These are phyloP conservation scores for Lacerta agilis DNA, from an alignment of 2,797 vertebrate species.

Conservation along the genomic window DNA sequence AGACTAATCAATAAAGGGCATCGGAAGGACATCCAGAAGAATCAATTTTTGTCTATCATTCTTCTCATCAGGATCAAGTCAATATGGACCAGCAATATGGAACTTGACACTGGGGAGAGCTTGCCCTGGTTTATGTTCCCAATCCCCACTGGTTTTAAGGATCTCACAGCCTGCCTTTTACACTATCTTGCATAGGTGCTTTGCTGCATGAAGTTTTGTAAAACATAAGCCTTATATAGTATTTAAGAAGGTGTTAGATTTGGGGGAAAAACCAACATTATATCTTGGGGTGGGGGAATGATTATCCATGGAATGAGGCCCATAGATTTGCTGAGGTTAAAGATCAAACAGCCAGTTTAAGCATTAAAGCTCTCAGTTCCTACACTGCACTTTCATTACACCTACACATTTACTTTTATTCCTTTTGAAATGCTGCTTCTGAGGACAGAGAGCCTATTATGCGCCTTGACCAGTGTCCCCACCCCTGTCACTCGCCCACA, in stretches of 20 bases:
- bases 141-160: not conserved
- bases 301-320: not conserved
- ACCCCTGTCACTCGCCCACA: not conserved
- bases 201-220: not conserved
- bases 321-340: not conserved
- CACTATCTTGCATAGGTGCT: not conserved
- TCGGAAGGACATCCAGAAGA: not conserved
- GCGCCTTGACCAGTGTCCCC: not conserved
- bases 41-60: not conserved
- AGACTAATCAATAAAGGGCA: not conserved
- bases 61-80: not conserved
- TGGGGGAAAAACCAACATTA: not conserved
- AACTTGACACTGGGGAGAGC: not conserved
- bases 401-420: not conserved
- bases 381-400: not conserved
- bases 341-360: fast-evolving
- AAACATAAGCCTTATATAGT: not conserved
- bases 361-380: not conserved
- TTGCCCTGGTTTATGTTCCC: not conserved
- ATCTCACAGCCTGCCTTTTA: not conserved
- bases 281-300: not conserved
- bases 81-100: not conserved
- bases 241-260: not conserved
- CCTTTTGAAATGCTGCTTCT: not conserved
- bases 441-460: not conserved